phyloP scores from a whole-genome alignment of 37 sponge, comb jelly and placozoan species.

The Dysidea cf. avara region DNA sequence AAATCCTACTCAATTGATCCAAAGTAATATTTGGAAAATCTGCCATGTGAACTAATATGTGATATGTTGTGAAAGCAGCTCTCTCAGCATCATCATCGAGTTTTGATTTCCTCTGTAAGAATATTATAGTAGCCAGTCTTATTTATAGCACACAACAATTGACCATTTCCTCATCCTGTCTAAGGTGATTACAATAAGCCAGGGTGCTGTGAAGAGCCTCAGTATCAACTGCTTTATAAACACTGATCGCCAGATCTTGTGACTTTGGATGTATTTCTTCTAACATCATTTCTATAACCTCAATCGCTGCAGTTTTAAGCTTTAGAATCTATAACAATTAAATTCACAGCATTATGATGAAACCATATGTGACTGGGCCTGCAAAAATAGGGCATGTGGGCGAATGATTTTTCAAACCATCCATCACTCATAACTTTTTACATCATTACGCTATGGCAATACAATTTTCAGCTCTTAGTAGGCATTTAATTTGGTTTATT shows the following conservation, averaged over 20 bases:
- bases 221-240: slow-evolving; percentile 7
- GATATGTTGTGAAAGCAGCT: slow-evolving; percentile 47
- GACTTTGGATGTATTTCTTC: slow-evolving; percentile 36
- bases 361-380: no score
- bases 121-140: no score
- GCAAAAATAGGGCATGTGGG: no score
- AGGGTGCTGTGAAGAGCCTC: slow-evolving; percentile 14
- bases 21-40: slow-evolving; percentile 19
- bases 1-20: no score
- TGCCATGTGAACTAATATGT: slow-evolving; percentile 35
- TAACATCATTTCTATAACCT: slow-evolving; percentile 30
- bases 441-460: no score
- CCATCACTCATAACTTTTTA: no score
- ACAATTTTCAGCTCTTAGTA: no score
- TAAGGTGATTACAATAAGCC: slow-evolving; percentile 33
- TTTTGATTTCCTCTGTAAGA: background rate
- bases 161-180: slow-evolving; percentile 26
- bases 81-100: slow-evolving; percentile 48
- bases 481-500: no score
- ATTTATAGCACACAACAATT: no score
- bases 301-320: slow-evolving; percentile 27
- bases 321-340: background rate
- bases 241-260: slow-evolving; percentile 8
- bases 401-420: no score
- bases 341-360: no score